Evolutionary conservation across 30 jellyfish, hydroid and myxozoan genomes (phyloP), one percentile per base, ranked within the genome.

Genomic region (Aurelia aurita complex sp. Pacific): DNA sequence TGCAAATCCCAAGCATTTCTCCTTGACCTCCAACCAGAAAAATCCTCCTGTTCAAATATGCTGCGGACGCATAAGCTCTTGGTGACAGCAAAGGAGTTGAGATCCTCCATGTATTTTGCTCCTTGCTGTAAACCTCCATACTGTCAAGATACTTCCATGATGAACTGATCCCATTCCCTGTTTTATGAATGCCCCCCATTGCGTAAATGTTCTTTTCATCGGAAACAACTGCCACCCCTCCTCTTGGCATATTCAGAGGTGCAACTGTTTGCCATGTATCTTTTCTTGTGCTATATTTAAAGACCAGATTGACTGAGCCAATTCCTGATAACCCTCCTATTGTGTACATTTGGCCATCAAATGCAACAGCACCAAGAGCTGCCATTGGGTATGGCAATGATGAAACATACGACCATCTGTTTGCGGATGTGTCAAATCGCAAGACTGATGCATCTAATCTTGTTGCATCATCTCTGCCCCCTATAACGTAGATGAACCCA

Each of bases 1-100:
- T 88, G 76, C 92, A 83, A 10, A 83, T 73, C 5, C 96, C 96
- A 32, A 88, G 82, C 88, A 89, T 73, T 69, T 94, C 95, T n/a
- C 96, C 83, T 73, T 94, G 98, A 11, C 98, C 98, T 19, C 98
- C 98, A 77, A 89, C 85, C 65, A 94, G 55, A 60, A 73, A 94
- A 69, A 94, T 94, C 52, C 94, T 82, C 35, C 89, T 73, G 71
- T 84, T 94, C 73, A 89, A 23, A 70, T 74, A 83, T n/a, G 66
- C 91, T n/a, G 97, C 97, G 7, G 94, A 65, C 17, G 94, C 97
- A 85, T 94, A 85, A 32, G 98, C 98, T 46, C 98, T 69, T 65
- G 96, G 94, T 14, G 90, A 72, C 8, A 88, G 69, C 72, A 94
- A 46, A 1, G 88, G 82, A 14, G 91, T 35, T 12, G 97, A 90